Evolutionary conservation across 2,888 invertebrate species (phyloP).

Genomic region (Euspilapteryx auroguttella): DNA sequence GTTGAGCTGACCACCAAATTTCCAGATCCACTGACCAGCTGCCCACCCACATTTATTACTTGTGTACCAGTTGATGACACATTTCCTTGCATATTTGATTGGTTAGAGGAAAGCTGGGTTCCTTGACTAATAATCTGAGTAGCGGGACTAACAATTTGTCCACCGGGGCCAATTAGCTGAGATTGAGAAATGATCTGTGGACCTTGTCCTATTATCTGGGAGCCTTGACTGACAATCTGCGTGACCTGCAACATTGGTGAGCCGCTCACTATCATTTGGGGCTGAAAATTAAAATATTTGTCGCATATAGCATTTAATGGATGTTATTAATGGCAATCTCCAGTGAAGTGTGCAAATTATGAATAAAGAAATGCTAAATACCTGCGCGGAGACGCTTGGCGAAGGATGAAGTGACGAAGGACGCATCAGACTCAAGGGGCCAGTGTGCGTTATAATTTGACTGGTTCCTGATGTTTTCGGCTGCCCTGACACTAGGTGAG

Average conservation of each 20-base stretch:
- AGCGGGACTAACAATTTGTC: slow-evolving; percentile 35
- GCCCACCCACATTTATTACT: slow-evolving; percentile 38
- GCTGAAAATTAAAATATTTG: slow-evolving; percentile 24
- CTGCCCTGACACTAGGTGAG: slow-evolving; percentile 42
- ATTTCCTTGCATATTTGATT: slow-evolving; percentile 11
- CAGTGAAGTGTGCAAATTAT: no score
- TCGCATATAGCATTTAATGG: slow-evolving; percentile 2
- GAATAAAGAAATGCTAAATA: slow-evolving; percentile 11
- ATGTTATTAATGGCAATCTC: slow-evolving; percentile 1
- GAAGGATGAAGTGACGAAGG: slow-evolving; percentile 47
- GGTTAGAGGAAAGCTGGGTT: slow-evolving; percentile 34
- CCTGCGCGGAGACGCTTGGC: slow-evolving; percentile 44
- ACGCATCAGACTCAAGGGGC: slow-evolving; percentile 41
- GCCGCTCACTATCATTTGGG: slow-evolving; percentile 47
- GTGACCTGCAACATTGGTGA: slow-evolving; percentile 42
- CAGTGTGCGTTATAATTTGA: slow-evolving; percentile 40
- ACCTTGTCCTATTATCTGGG: slow-evolving; percentile 36
- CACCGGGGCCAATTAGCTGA: slow-evolving; percentile 31
- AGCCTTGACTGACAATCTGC: slow-evolving; percentile 45
- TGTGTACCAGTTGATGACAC: slow-evolving; percentile 22
- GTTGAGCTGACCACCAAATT: slow-evolving; percentile 41
- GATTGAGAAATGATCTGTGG: slow-evolving; percentile 41
- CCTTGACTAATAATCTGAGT: slow-evolving; percentile 54
- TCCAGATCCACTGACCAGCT: slow-evolving; percentile 27
- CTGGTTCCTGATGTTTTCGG: slow-evolving; percentile 30